Evolutionary conservation across 2,797 vertebrate genomes (phyloP).

Genomic region (Cynodonichthys magdalenae): DNA sequence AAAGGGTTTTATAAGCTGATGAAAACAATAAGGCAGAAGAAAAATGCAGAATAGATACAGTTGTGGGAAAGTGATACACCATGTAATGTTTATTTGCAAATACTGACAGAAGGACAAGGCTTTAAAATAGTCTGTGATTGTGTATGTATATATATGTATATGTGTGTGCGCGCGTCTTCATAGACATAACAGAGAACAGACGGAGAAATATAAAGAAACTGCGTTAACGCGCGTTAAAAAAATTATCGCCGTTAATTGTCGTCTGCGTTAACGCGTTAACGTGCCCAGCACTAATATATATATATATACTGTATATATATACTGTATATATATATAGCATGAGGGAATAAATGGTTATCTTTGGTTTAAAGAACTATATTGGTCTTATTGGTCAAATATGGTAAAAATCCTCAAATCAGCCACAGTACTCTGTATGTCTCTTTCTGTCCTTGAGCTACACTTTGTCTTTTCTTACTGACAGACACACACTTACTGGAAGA

Average conservation of each 20-base stretch:
- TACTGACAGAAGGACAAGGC: not conserved
- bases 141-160: no score
- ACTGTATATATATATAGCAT: no score
- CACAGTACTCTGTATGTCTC: not conserved
- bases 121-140: not conserved
- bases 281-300: no score
- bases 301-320: no score
- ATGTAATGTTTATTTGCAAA: constrained; percentile 9
- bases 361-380: not conserved
- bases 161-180: no score
- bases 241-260: no score
- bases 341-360: not conserved
- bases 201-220: no score
- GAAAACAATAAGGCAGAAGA: constrained; percentile 7
- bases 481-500: constrained; percentile 24
- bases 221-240: no score
- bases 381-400: constrained; percentile 2
- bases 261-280: no score
- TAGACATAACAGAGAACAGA: no score
- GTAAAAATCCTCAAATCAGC: constrained; percentile 14
- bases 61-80: not conserved
- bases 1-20: constrained; percentile 23
- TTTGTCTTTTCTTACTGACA: constrained; percentile 1
- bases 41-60: constrained; percentile 3
- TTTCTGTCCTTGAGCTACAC: not conserved